These are phyloP conservation scores for Clivina fossor DNA, from an alignment of 2,888 invertebrate species.

Conservation along the genomic window DNA sequence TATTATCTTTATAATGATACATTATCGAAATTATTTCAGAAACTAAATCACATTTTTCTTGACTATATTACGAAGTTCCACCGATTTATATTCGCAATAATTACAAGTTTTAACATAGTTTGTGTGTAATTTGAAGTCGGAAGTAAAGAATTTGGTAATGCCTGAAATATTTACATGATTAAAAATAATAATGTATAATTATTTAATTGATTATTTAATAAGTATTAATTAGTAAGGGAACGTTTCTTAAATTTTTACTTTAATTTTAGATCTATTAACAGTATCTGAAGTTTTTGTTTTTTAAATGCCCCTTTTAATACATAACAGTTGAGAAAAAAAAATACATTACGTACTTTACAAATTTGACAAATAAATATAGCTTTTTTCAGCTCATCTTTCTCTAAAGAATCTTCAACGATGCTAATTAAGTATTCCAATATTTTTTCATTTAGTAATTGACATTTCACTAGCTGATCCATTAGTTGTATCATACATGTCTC, in stretches of 20 bases:
- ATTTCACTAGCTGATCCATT: conserved; percentile 2
- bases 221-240: no score
- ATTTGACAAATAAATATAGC: conserved; percentile 21
- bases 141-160: conserved; percentile 9
- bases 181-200: no score
- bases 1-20: conserved; percentile 10
- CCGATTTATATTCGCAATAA: conserved; percentile 3
- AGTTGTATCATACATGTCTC: conserved; percentile 22
- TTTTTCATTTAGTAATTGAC: conserved; percentile 10
- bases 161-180: conserved; percentile 20
- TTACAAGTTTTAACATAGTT: conserved; percentile 15
- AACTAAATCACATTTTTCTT: conserved; percentile 14
- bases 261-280: no score
- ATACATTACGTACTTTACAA: conserved; percentile 10
- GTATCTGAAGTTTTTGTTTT: no score
- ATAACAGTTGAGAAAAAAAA: not conserved
- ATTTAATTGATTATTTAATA: no score
- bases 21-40: conserved; percentile 20
- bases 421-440: conserved; percentile 16
- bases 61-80: conserved; percentile 24
- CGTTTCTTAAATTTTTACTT: no score
- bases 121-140: conserved; percentile 1
- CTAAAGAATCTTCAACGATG: conserved; percentile 12
- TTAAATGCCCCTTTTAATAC: no score
- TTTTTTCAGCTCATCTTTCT: conserved; percentile 10